These are phyloP conservation scores for Latrodectus elegans DNA, from an alignment of 2,888 invertebrate genomes.

Conservation along the genomic window DNA sequence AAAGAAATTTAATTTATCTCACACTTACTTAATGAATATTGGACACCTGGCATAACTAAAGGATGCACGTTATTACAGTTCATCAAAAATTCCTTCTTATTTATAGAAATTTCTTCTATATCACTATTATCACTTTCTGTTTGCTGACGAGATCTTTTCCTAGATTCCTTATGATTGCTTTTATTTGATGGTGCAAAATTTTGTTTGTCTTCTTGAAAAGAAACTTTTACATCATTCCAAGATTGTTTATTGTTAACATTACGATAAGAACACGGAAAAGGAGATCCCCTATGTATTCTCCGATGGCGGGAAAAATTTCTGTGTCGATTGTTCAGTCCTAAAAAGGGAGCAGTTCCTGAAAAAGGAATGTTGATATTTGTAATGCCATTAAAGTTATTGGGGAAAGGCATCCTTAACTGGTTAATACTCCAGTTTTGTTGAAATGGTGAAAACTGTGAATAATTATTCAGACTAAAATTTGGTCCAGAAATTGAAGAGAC, in stretches of 20 bases:
- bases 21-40: slow-evolving; percentile 15
- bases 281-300: neutral
- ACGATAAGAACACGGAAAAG: slow-evolving; percentile 43
- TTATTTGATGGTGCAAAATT: too few species aligned
- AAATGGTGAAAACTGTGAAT: neutral
- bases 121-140: slow-evolving; percentile 29
- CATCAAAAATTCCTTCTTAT: slow-evolving; percentile 34
- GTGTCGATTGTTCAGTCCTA: neutral
- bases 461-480: neutral
- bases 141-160: neutral
- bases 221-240: slow-evolving; percentile 37
- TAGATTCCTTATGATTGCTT: neutral
- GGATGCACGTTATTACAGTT: slow-evolving; percentile 17
- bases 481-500: slow-evolving; percentile 25
- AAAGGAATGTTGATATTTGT: neutral
- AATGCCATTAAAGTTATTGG: neutral
- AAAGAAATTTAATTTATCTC: neutral
- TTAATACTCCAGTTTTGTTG: neutral
- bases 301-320: neutral
- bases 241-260: slow-evolving; percentile 7
- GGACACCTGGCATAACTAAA: slow-evolving; percentile 31
- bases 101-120: slow-evolving; percentile 48
- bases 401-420: neutral
- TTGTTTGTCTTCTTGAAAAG: slow-evolving; percentile 4
- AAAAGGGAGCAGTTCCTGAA: neutral